phyloP scores from a whole-genome alignment of 2,888 invertebrate species.

The Xylocampa areola region DNA sequence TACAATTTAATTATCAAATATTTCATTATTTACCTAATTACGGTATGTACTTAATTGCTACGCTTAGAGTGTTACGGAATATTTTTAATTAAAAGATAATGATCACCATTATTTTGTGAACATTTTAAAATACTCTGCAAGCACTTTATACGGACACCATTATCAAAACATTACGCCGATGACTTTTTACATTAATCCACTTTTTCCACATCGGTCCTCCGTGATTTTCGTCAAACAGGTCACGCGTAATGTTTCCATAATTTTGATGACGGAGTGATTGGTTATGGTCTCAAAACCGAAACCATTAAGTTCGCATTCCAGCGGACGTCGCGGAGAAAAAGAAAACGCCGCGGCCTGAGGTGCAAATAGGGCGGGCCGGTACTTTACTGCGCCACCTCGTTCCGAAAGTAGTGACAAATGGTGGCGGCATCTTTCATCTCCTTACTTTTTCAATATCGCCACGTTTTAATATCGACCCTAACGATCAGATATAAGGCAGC shows the following conservation, averaged over 20 bases:
- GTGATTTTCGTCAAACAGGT: constrained; percentile 57
- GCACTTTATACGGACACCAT: constrained; percentile 35
- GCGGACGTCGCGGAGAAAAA: constrained; percentile 69
- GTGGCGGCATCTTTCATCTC: constrained; percentile 88
- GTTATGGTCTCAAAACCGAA: constrained; percentile 79
- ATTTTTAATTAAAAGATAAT: constrained; percentile 60
- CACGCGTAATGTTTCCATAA: constrained; percentile 74
- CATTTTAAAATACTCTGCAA: constrained; percentile 39
- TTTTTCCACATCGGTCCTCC: constrained; percentile 52
- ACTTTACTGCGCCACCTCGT: constrained; percentile 84
- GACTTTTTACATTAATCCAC: constrained; percentile 53
- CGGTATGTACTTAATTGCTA: constrained; percentile 33
- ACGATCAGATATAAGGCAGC: constrained; percentile 50
- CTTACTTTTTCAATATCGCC: constrained; percentile 57
- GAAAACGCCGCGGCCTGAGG: constrained; percentile 73
- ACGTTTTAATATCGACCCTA: constrained; percentile 68
- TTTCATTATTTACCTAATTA: constrained; percentile 31
- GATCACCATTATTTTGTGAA: constrained; percentile 52
- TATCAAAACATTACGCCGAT: constrained; percentile 48
- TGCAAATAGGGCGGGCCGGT: constrained; percentile 86
- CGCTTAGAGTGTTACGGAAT: constrained; percentile 37
- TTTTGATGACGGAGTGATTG: constrained; percentile 84
- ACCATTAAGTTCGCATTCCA: constrained; percentile 84
- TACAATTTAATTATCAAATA: constrained; percentile 26
- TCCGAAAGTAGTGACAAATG: constrained; percentile 88